Evolutionary conservation across 2,888 invertebrate species (phyloP).

Genomic region (Imbricaverruca yamaguchii): DNA sequence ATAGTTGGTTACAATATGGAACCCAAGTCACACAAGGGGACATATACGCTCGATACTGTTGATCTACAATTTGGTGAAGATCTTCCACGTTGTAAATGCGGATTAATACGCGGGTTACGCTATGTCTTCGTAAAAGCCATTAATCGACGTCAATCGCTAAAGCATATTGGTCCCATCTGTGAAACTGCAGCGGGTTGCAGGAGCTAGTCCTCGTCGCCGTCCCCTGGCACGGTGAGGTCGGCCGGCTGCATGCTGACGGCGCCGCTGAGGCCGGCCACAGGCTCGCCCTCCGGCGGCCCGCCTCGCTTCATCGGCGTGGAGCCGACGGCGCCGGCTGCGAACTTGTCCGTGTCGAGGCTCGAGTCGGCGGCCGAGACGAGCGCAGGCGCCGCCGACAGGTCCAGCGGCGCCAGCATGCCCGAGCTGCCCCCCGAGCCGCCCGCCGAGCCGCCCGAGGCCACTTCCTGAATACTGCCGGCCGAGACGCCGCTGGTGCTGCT

Average conservation of each 20-base stretch:
- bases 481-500: neutral
- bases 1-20: too few species aligned
- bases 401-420: conserved; percentile 2
- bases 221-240: neutral
- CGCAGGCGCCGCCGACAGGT: neutral
- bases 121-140: too few species aligned
- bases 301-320: conserved; percentile 8
- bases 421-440: neutral
- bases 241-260: conserved; percentile 9
- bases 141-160: neutral
- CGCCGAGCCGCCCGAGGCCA: neutral
- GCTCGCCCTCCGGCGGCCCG: neutral
- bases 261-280: neutral
- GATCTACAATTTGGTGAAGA: too few species aligned
- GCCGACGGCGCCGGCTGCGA: conserved; percentile 6
- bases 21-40: too few species aligned
- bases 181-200: neutral
- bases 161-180: neutral
- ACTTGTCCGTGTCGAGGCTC: conserved; percentile 21
- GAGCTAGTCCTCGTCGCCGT: neutral
- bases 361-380: neutral
- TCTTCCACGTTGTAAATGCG: too few species aligned
- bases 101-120: too few species aligned
- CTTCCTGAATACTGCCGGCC: neutral
- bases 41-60: too few species aligned